Conservation (phyloP, 2,797 vertebrate species). For the Cuniculus paca region DNA sequence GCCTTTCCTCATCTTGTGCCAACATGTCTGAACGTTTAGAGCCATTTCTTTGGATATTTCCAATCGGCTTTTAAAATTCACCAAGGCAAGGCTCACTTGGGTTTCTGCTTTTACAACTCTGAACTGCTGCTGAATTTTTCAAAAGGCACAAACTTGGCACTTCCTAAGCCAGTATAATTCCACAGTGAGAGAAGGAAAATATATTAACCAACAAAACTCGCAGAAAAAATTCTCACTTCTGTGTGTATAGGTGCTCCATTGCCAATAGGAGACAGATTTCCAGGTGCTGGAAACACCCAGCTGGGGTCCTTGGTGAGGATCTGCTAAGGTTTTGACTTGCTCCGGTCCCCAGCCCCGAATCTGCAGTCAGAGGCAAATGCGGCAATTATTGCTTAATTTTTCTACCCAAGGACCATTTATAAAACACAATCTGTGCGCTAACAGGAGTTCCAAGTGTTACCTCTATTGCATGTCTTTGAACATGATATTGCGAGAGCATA, state of each 20-base stretch:
- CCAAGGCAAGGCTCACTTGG: not conserved
- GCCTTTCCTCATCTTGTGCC: not conserved
- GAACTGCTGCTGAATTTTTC: conserved; percentile 74
- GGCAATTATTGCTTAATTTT: not conserved
- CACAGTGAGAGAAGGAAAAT: conserved; percentile 62
- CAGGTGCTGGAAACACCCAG: conserved; percentile 14
- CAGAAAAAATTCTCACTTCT: not conserved
- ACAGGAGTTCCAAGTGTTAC: not conserved
- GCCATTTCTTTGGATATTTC: conserved; percentile 76
- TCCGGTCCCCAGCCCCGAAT: not conserved
- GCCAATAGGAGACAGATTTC: conserved; percentile 19
- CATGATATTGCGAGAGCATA: not conserved
- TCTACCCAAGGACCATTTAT: not conserved
- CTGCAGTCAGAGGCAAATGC: not conserved
- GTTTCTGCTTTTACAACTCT: conserved; percentile 61
- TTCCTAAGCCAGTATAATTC: conserved; percentile 76
- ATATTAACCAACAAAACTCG: conserved; percentile 36
- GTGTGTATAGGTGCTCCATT: not conserved
- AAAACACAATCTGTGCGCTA: not conserved
- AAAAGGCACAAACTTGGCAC: conserved; percentile 77
- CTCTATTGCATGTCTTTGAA: conserved; percentile 11
- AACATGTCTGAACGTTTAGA: conserved; percentile 68
- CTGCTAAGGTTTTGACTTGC: not conserved
- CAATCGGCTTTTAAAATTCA: conserved; percentile 75
- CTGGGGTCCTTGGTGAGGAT: conserved; percentile 9